Conservation (phyloP, 2,113 vertebrate genomes). For the Glareola pratincola region DNA sequence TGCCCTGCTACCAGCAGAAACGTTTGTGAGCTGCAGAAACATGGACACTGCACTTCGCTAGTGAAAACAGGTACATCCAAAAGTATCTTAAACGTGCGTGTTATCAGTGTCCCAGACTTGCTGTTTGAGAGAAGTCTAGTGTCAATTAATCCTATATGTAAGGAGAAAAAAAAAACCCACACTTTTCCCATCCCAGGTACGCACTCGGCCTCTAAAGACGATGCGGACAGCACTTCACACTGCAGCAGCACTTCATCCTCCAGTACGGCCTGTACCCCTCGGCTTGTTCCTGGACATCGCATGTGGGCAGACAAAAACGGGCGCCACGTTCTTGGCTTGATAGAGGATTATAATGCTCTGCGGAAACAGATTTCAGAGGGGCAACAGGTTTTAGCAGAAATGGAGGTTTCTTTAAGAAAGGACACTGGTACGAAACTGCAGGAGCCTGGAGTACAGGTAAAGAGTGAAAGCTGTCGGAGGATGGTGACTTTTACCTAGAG, state of each 20-base stretch:
- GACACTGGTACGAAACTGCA: neutral
- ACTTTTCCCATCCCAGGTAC: neutral
- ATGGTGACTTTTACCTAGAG: neutral
- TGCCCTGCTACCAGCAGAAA: constrained; percentile 48
- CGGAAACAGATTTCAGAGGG: constrained; percentile 84
- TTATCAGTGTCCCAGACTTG: neutral
- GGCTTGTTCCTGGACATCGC: constrained; percentile 75
- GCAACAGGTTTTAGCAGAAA: constrained; percentile 72
- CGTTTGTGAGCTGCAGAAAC: constrained; percentile 23
- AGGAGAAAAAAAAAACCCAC: neutral
- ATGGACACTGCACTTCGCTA: neutral
- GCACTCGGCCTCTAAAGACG: neutral
- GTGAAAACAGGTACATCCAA: constrained; percentile 38
- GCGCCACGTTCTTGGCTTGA: constrained; percentile 82
- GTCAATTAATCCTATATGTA: neutral
- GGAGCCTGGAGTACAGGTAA: constrained; percentile 62
- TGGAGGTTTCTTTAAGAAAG: constrained; percentile 77
- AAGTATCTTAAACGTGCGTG: neutral
- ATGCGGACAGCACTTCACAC: constrained; percentile 55
- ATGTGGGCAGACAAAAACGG: constrained; percentile 84
- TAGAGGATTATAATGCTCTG: constrained; percentile 87
- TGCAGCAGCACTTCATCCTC: constrained; percentile 71
- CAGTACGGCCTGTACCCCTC: constrained; percentile 52
- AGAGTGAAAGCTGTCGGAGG: neutral
- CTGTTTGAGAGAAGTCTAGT: neutral